Conservation (phyloP, 2,113 vertebrate genomes). For the Chionodraco myersi region DNA sequence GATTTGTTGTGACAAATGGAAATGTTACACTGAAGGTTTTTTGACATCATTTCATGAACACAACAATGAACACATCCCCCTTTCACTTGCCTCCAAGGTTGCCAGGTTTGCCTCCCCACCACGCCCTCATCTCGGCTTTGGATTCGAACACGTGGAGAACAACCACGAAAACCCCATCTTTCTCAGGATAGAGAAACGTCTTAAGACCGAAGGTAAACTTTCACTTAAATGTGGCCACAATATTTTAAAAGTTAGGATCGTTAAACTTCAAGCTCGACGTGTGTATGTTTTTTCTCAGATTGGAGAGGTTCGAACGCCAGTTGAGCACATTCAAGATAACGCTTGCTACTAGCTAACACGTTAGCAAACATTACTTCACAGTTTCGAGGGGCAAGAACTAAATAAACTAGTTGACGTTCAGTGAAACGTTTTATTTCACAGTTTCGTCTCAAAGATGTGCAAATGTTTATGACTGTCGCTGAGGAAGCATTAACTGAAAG, state of each 20-base stretch:
- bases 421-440: not conserved
- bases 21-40: not conserved
- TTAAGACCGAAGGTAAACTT: conserved; percentile 1
- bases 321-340: not conserved
- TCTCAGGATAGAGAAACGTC: no score
- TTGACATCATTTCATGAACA: not conserved
- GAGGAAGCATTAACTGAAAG: not conserved
- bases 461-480: not conserved
- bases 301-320: no score
- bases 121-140: not conserved
- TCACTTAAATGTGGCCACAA: accelerated
- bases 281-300: not conserved
- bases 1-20: not conserved
- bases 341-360: not conserved
- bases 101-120: not conserved
- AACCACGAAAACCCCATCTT: not conserved
- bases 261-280: not conserved
- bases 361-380: not conserved
- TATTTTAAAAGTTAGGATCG: not conserved
- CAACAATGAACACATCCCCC: no score
- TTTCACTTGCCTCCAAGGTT: not conserved
- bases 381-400: not conserved
- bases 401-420: accelerated
- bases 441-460: not conserved
- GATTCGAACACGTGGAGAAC: no score